phyloP scores from a whole-genome alignment of 2,113 vertebrate species.

The Lipophrys pholis region DNA sequence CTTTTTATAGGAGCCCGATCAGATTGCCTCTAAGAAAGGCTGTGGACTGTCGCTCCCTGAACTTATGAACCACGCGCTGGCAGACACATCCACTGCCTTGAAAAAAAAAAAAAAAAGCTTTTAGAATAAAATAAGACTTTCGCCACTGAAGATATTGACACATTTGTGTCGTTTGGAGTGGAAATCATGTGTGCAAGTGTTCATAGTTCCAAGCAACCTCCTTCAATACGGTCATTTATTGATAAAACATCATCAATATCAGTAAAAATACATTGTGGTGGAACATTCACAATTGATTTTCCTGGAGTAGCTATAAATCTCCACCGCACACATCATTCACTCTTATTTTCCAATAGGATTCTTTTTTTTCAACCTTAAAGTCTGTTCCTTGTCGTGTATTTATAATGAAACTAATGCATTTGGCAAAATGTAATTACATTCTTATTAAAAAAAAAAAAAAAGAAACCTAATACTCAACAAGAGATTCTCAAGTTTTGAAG shows the following conservation, averaged over 20 bases:
- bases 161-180: constrained; percentile 2
- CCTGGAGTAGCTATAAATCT: not conserved
- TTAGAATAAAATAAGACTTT: not conserved
- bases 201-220: constrained; percentile 1
- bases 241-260: constrained; percentile 9
- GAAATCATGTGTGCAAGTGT: not conserved
- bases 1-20: too few relatives aligned
- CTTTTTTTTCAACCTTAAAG: not conserved
- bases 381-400: too few relatives aligned
- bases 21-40: too few relatives aligned
- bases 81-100: not conserved
- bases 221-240: not conserved
- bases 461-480: too few relatives aligned
- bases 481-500: constrained; percentile 1
- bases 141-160: not conserved
- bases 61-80: too few relatives aligned
- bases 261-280: not conserved
- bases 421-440: too few relatives aligned
- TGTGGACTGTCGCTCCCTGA: too few relatives aligned
- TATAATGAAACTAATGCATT: not conserved
- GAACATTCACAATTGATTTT: constrained; percentile 1
- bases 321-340: not conserved
- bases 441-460: not conserved
- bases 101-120: too few relatives aligned
- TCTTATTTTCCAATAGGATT: constrained; percentile 7